phyloP scores from a whole-genome alignment of 2,888 invertebrate species.

The Cantharis flavilabris region DNA sequence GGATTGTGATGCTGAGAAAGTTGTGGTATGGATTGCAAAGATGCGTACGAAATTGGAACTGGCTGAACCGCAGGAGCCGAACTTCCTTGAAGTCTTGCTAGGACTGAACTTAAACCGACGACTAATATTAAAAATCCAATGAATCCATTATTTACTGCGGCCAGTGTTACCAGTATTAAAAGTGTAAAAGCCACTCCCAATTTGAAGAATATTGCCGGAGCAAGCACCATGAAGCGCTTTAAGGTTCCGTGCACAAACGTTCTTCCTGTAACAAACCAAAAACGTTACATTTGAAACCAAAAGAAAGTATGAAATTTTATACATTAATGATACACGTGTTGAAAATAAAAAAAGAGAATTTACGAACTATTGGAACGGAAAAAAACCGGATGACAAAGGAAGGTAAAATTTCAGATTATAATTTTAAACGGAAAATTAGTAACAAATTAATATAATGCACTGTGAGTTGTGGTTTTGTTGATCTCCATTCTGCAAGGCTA shows the following conservation, averaged over 20 bases:
- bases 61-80: slow-evolving; percentile 27
- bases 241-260: slow-evolving; percentile 75
- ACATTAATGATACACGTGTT: background rate
- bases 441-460: too few relatives aligned
- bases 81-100: slow-evolving; percentile 50
- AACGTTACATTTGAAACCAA: background rate
- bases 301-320: background rate
- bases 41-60: slow-evolving; percentile 54
- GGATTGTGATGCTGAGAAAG: slow-evolving; percentile 18
- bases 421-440: background rate
- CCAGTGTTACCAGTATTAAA: slow-evolving; percentile 70
- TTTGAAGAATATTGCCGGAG: slow-evolving; percentile 77
- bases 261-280: slow-evolving; percentile 56
- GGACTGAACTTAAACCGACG: slow-evolving; percentile 52
- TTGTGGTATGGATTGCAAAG: slow-evolving; percentile 26
- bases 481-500: too few relatives aligned
- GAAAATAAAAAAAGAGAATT: background rate
- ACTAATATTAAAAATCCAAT: slow-evolving; percentile 65
- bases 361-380: background rate
- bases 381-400: background rate
- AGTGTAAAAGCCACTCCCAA: slow-evolving; percentile 76
- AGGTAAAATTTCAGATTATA: too few relatives aligned
- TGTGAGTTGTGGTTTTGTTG: too few relatives aligned
- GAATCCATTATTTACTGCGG: slow-evolving; percentile 76
- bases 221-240: slow-evolving; percentile 70